Base-by-base conservation (phyloP, 2,888 invertebrate genomes). In the Xanthorhoe designata region DNA sequence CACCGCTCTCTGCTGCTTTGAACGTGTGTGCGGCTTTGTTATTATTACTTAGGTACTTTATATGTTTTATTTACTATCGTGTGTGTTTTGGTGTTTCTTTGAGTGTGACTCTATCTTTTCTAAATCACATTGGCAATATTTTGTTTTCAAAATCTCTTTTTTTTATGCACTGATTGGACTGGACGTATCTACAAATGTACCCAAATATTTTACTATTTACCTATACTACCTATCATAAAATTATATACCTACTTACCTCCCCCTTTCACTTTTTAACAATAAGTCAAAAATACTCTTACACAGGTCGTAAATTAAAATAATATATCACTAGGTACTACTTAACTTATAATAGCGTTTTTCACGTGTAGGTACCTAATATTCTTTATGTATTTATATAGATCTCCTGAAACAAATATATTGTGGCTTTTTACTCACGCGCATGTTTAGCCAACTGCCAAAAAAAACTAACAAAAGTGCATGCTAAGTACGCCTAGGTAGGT, bases 1-100 rank as follows among this genome's bases (percentile, higher is more conserved):
- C 72, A 80, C 72, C 82, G 84, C 80, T 72, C 82, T 84, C 80
- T 72, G 87, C 86, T 87, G 88, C 86, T 87, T 88, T 81, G 72
- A 70, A 80, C 82, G 81, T 83, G 71, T 74, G 74, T 70, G 74
- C 73, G 71, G 78, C 77, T 81, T 80, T 49, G 64, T 71, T 29
- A 18, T 29, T 53, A 54, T n/a, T n/a, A n/a, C n/a, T n/a, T n/a
- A n/a, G n/a, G n/a, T n/a, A n/a, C n/a, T n/a, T n/a, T 53, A 38
- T 7, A 32, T 7, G 59, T 55, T 63, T 70, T 59, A 70, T 72
- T 76, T 56, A 56, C 42, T 42, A 7, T n/a, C 29, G 61, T 73
- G 75, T 79, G 78, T 78, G 72, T 73, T 65, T 60, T 53, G 49
- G 59, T 69, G 60, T 67, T 60, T 53, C 47, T 57, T 62, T 68